Conservation (phyloP, 2,888 invertebrate genomes). For the Petrolisthes manimaculis region DNA sequence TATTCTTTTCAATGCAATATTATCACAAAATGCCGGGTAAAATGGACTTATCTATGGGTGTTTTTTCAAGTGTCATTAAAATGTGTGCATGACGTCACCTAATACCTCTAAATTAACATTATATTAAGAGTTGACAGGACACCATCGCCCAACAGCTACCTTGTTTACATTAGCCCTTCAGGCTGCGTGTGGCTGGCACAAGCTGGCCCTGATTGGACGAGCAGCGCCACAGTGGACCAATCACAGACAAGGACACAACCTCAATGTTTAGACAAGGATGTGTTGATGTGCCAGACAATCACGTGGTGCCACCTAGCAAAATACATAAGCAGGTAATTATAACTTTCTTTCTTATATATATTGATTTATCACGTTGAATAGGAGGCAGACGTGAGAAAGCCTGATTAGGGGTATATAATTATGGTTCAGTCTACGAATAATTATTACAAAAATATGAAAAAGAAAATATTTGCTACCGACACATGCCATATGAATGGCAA, state of each 20-base stretch:
- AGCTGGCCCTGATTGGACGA: slow-evolving; percentile 37
- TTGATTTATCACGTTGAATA: no score
- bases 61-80: neutral
- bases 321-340: no score
- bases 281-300: neutral
- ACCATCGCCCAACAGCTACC: neutral
- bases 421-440: no score
- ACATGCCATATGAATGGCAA: no score
- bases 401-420: no score
- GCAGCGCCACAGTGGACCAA: slow-evolving; percentile 29
- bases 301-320: slow-evolving; percentile 16
- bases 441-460: no score
- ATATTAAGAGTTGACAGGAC: neutral
- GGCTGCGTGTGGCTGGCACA: slow-evolving; percentile 23
- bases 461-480: no score
- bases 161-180: slow-evolving; percentile 18
- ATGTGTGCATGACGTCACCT: neutral
- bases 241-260: slow-evolving; percentile 8
- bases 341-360: no score
- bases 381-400: no score
- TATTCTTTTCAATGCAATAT: neutral
- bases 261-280: neutral
- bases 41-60: neutral
- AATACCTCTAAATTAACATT: neutral
- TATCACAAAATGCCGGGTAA: neutral